These are phyloP conservation scores for Dipodomys stephensi DNA, from an alignment of 2,113 vertebrate genomes.

Conservation along the genomic window DNA sequence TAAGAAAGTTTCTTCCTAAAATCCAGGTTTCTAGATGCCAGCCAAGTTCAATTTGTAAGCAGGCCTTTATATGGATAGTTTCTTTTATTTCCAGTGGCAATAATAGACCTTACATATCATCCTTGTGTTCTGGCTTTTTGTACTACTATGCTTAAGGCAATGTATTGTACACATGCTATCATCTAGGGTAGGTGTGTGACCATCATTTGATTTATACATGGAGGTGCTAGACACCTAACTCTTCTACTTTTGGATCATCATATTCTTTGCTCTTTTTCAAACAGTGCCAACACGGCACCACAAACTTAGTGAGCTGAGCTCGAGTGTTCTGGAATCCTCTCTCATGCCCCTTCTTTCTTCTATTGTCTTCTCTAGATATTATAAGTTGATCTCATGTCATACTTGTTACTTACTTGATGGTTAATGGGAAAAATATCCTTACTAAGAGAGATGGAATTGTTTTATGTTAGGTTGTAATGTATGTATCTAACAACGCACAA, in stretches of 20 bases:
- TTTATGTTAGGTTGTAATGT: constrained; percentile 46
- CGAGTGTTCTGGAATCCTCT: background rate
- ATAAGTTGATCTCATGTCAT: constrained; percentile 24
- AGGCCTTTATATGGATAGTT: background rate
- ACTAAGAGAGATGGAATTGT: constrained; percentile 17
- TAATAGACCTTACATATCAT: background rate
- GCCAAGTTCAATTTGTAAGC: background rate
- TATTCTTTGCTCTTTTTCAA: background rate
- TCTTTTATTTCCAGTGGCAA: background rate
- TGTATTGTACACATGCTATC: background rate
- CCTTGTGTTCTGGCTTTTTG: background rate
- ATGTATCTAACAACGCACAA: background rate
- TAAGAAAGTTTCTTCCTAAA: background rate
- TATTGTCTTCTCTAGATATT: background rate
- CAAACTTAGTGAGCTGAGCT: background rate
- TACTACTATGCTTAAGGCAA: background rate
- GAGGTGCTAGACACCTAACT: background rate
- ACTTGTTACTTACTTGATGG: constrained; percentile 34
- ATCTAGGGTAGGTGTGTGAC: background rate
- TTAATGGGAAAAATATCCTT: constrained; percentile 54
- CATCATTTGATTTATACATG: background rate
- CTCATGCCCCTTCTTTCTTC: background rate
- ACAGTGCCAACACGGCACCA: background rate
- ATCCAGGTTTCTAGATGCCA: background rate
- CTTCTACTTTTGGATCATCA: background rate